Conservation (phyloP, 2,113 vertebrate genomes). For the Pluvianellus socialis region DNA sequence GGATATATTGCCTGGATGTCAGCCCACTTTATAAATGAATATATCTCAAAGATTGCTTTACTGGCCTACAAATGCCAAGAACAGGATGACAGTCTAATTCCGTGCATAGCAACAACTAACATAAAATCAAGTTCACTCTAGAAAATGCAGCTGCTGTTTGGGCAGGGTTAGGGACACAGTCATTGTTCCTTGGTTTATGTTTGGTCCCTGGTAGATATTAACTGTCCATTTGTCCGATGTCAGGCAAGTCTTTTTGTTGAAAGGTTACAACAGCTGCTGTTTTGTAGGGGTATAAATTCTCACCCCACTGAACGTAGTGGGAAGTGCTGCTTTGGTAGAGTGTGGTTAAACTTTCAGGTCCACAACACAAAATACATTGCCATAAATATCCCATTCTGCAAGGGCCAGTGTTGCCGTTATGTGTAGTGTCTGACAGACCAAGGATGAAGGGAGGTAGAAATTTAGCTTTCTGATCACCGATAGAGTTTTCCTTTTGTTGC, state of each 20-base stretch:
- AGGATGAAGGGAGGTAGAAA: background rate
- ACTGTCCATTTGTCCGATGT: background rate
- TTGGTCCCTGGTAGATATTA: constrained; percentile 15
- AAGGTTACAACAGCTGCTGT: background rate
- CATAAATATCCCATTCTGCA: background rate
- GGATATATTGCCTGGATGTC: constrained; percentile 5
- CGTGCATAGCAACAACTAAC: constrained; percentile 29
- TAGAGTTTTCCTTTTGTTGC: background rate
- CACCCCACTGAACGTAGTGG: background rate
- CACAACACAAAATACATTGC: background rate
- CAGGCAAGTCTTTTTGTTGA: background rate
- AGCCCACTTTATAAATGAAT: constrained; percentile 5
- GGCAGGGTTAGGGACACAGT: background rate
- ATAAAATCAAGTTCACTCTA: background rate
- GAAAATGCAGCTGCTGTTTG: background rate
- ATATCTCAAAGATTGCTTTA: constrained; percentile 28
- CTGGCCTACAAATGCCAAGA: constrained; percentile 19
- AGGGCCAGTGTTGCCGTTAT: background rate
- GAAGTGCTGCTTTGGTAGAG: background rate
- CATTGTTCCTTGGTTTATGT: background rate
- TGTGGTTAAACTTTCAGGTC: background rate
- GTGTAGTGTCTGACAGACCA: background rate
- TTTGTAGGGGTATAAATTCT: background rate
- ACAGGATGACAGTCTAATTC: constrained; percentile 23
- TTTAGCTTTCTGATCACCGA: background rate